These are phyloP conservation scores for Ornithorhynchus anatinus DNA, from an alignment of 2,113 vertebrate genomes.

Conservation along the genomic window DNA sequence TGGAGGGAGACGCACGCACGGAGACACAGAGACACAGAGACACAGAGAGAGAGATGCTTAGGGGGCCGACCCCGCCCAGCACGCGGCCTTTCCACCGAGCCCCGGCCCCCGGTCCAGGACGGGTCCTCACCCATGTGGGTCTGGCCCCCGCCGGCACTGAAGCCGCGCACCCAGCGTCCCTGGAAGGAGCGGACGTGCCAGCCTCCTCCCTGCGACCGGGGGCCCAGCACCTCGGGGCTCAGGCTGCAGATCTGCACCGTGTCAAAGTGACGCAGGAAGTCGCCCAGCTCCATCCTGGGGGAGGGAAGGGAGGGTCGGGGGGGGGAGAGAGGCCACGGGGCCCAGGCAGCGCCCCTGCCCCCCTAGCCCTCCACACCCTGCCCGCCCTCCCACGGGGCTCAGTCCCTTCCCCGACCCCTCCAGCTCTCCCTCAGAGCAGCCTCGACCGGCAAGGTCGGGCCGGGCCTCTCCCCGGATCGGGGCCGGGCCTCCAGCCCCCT, in stretches of 20 bases:
- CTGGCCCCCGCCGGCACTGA: constrained; percentile 58
- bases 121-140: constrained; percentile 31
- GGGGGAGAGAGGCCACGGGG: rapidly evolving
- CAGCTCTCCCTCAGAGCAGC: neutral
- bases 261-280: constrained; percentile 54
- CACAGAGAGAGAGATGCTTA: neutral
- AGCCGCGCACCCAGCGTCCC: constrained; percentile 59
- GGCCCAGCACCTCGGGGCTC: constrained; percentile 43
- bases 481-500: too few relatives aligned
- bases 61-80: too few relatives aligned
- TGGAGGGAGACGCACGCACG: neutral
- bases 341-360: neutral
- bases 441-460: neutral
- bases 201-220: neutral
- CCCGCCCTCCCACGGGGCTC: neutral
- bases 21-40: neutral
- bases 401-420: neutral
- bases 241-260: constrained; percentile 60
- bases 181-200: constrained; percentile 58
- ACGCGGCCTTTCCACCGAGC: neutral
- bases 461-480: neutral
- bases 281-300: constrained; percentile 65
- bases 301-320: too few relatives aligned
- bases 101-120: neutral
- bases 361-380: neutral